phyloP scores from a whole-genome alignment of 2,888 invertebrate species.

The Polyommatus iphigenia region DNA sequence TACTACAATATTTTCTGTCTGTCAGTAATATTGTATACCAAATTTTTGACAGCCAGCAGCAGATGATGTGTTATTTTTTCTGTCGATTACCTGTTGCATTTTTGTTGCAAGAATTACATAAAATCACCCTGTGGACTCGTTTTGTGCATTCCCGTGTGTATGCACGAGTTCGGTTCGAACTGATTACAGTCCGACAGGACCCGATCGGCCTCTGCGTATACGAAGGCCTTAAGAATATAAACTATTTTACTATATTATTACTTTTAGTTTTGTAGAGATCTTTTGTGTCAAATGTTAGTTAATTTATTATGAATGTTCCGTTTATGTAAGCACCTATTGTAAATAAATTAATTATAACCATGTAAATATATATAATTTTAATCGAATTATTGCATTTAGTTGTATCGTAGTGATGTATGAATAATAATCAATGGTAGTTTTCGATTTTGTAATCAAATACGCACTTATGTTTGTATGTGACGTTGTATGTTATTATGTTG shows the following conservation, averaged over 20 bases:
- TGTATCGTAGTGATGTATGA: background rate
- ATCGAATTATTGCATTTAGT: slow-evolving; percentile 30
- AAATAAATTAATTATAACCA: slow-evolving; percentile 52
- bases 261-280: background rate
- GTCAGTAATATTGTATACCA: too few relatives aligned
- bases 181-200: background rate
- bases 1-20: too few relatives aligned
- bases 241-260: background rate
- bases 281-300: slow-evolving; percentile 19
- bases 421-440: background rate
- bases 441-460: background rate
- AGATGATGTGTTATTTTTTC: too few relatives aligned
- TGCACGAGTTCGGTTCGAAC: background rate
- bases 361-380: slow-evolving; percentile 51
- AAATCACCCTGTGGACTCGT: background rate
- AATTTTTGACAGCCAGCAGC: too few relatives aligned
- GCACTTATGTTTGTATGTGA: background rate
- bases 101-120: background rate
- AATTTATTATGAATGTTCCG: slow-evolving; percentile 25
- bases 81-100: too few relatives aligned
- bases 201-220: background rate
- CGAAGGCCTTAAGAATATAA: background rate
- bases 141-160: background rate
- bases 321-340: slow-evolving; percentile 41
- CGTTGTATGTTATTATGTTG: background rate